A percentile compares a stretch with the other conserved stretches of the same genome.
Evolutionary conservation across 2,113 vertebrate species (phyloP).

Genomic region (Ptilorrhoa leucosticta): DNA sequence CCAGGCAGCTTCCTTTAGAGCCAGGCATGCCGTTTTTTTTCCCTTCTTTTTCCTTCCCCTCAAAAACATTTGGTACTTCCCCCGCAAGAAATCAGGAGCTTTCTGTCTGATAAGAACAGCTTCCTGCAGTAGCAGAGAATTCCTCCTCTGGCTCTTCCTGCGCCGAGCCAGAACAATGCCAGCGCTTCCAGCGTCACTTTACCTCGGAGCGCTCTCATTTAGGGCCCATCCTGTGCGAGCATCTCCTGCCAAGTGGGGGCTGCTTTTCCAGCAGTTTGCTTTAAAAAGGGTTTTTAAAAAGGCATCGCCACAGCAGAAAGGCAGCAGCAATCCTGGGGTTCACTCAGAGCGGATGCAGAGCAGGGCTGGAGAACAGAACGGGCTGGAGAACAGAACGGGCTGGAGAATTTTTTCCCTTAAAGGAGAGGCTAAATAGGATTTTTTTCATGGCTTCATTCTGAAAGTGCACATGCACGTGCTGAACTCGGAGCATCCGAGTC

Average conservation of each 20-base stretch:
- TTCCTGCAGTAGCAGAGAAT: conserved; percentile 39
- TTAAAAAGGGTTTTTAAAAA: neutral
- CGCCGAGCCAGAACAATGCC: neutral
- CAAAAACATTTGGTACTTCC: conserved; percentile 43
- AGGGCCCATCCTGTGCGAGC: neutral
- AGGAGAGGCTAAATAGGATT: neutral
- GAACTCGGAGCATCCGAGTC: neutral
- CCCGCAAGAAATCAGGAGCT: conserved; percentile 22
- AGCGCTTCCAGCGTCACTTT: neutral
- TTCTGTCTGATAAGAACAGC: conserved; percentile 33
- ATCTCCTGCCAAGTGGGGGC: neutral
- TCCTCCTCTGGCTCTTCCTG: conserved; percentile 28
- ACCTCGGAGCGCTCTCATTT: neutral
- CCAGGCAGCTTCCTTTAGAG: neutral
- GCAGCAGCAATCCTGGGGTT: neutral
- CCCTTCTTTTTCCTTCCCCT: neutral
- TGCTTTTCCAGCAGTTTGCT: neutral
- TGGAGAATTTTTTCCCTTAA: neutral
- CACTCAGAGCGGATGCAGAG: neutral
- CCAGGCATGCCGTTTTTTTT: neutral
- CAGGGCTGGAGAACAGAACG: neutral
- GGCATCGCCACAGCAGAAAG: neutral
- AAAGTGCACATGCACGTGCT: neutral
- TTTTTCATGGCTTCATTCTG: neutral
- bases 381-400: neutral